A percentile compares a stretch with the other conserved stretches of the same genome.
phyloP scores from a whole-genome alignment of 2,113 vertebrate genomes.

The Chroicocephalus ridibundus region DNA sequence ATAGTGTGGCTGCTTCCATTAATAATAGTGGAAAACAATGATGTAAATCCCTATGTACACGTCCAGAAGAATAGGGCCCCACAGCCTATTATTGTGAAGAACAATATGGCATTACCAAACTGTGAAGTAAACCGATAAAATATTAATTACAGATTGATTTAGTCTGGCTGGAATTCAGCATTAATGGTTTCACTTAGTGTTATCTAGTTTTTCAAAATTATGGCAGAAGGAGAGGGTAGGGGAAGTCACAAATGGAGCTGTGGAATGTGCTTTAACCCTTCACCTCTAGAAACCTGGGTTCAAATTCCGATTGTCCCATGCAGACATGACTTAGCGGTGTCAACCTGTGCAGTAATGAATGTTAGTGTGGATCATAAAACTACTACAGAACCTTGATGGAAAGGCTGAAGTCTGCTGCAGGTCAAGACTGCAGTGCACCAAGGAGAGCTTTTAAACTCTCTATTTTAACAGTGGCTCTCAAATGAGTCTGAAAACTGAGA shows the following conservation, averaged over 20 bases:
- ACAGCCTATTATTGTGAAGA: neutral
- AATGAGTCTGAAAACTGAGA: neutral
- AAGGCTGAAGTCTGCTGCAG: neutral
- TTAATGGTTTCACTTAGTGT: slow-evolving; percentile 63
- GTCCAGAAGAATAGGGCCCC: neutral
- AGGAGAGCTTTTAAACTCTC: neutral
- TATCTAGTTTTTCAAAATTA: slow-evolving; percentile 49
- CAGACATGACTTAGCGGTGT: neutral
- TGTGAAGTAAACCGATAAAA: slow-evolving; percentile 67
- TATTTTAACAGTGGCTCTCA: neutral
- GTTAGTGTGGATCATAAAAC: neutral
- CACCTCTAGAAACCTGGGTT: neutral
- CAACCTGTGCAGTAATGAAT: neutral
- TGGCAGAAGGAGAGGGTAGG: neutral
- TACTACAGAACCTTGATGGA: neutral
- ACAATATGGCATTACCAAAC: neutral
- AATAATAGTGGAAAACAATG: neutral
- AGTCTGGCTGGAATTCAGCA: slow-evolving; percentile 51
- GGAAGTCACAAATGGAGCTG: neutral
- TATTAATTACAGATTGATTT: slow-evolving; percentile 74
- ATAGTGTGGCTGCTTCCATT: neutral
- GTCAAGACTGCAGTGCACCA: neutral
- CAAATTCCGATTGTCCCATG: neutral
- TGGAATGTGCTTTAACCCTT: neutral
- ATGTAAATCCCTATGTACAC: neutral